Conservation (phyloP, 1,140 invertebrate species). For the Potamilus streckersoni region DNA sequence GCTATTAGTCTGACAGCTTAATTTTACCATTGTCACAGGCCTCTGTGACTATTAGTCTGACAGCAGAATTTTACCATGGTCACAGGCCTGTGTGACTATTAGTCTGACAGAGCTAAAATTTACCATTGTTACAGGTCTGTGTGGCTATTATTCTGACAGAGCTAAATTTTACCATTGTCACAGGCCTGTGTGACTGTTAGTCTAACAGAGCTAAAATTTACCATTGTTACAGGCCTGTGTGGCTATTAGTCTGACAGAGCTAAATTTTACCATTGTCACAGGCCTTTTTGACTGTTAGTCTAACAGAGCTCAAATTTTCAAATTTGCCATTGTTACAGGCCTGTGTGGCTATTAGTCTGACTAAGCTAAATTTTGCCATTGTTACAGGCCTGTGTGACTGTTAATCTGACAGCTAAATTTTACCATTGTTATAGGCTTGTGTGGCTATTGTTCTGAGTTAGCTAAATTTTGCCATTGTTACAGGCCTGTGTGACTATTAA, state of each 20-base stretch:
- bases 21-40: conserved; percentile 32
- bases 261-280: too few species aligned
- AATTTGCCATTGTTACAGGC: conserved; percentile 37
- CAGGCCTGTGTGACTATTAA: too few species aligned
- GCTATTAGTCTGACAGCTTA: not conserved
- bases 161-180: too few species aligned
- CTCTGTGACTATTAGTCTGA: conserved; percentile 40
- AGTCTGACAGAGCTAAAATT: not conserved
- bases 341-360: conserved; percentile 52
- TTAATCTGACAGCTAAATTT: not conserved
- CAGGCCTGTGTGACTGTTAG: too few species aligned
- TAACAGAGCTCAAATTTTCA: too few species aligned
- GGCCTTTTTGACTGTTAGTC: too few species aligned
- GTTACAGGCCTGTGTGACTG: too few species aligned
- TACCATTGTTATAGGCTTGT: conserved; percentile 38
- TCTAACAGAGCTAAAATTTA: not conserved
- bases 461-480: too few species aligned
- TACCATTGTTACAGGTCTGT: conserved; percentile 38
- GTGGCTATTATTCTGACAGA: conserved; percentile 47
- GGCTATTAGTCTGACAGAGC: conserved; percentile 21
- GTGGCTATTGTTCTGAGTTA: conserved; percentile 45
- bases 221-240: conserved; percentile 46
- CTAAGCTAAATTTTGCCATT: too few species aligned
- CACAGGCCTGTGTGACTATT: too few species aligned
- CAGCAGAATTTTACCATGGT: too few species aligned